Evolutionary conservation across 2,888 invertebrate species (phyloP).

Genomic region (Pseudoips prasinana): DNA sequence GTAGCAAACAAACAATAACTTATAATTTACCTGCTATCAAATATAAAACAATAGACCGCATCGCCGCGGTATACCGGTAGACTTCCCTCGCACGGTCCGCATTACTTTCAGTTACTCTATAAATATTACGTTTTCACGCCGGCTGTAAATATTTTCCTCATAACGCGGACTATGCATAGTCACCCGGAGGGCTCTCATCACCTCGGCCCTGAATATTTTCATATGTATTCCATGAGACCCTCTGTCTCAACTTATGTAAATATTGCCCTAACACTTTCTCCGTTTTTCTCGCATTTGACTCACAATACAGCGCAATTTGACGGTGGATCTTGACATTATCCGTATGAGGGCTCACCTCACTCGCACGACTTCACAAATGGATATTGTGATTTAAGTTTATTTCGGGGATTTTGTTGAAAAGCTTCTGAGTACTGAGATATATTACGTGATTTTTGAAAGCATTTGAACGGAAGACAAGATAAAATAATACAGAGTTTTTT

Average conservation of each 20-base stretch:
- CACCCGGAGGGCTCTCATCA: constrained; percentile 73
- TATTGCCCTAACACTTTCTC: constrained; percentile 75
- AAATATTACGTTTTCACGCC: constrained; percentile 67
- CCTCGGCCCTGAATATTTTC: constrained; percentile 78
- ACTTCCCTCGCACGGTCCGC: constrained; percentile 44
- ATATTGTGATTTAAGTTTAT: constrained; percentile 64
- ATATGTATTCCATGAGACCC: constrained; percentile 65
- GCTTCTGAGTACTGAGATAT: constrained; percentile 13
- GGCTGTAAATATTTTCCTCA: constrained; percentile 75
- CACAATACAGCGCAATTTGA: constrained; percentile 79
- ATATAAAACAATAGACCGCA: constrained; percentile 61
- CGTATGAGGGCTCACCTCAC: constrained; percentile 57
- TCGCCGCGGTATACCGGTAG: constrained; percentile 37
- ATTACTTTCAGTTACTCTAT: constrained; percentile 59
- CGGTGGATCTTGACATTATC: constrained; percentile 67
- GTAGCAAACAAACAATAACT: constrained; percentile 36
- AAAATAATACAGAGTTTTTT: constrained; percentile 49
- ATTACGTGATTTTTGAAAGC: constrained; percentile 12
- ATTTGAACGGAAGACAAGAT: constrained; percentile 17
- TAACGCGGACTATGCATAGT: constrained; percentile 70
- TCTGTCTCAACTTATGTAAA: constrained; percentile 81
- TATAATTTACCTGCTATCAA: constrained; percentile 49
- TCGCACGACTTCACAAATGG: constrained; percentile 55
- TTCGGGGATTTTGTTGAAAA: constrained; percentile 46
- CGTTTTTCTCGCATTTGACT: constrained; percentile 77